Conservation (phyloP, 2,797 vertebrate species). For the Peromyscus melanophrys region DNA sequence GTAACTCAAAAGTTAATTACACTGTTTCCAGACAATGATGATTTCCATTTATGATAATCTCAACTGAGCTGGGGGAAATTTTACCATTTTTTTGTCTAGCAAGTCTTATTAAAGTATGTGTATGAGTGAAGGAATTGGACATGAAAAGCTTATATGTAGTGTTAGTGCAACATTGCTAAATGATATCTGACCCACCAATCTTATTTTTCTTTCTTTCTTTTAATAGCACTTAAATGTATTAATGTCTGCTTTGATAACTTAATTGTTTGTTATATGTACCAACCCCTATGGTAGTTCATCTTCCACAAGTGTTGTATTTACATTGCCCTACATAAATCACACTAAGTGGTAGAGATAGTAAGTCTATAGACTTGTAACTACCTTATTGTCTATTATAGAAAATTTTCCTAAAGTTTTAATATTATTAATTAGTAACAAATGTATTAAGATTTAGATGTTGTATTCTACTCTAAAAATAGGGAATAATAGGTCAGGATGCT, state of each 20-base stretch:
- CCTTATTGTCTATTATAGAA: background rate
- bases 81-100: background rate
- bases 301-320: background rate
- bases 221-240: background rate
- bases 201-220: background rate
- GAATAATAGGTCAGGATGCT: background rate
- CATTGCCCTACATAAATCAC: background rate
- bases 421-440: conserved; percentile 34
- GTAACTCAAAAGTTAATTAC: background rate
- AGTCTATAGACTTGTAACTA: background rate
- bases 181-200: background rate
- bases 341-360: background rate
- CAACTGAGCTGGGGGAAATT: background rate
- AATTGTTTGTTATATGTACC: background rate
- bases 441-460: background rate
- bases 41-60: background rate
- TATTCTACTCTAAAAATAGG: background rate
- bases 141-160: background rate
- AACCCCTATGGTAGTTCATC: background rate
- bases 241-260: conserved; percentile 22
- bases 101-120: background rate
- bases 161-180: background rate
- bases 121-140: background rate
- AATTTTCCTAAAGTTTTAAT: background rate
- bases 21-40: background rate